These are phyloP conservation scores for Rhynchomys soricoides DNA, from an alignment of 2,113 vertebrate genomes.

Conservation along the genomic window DNA sequence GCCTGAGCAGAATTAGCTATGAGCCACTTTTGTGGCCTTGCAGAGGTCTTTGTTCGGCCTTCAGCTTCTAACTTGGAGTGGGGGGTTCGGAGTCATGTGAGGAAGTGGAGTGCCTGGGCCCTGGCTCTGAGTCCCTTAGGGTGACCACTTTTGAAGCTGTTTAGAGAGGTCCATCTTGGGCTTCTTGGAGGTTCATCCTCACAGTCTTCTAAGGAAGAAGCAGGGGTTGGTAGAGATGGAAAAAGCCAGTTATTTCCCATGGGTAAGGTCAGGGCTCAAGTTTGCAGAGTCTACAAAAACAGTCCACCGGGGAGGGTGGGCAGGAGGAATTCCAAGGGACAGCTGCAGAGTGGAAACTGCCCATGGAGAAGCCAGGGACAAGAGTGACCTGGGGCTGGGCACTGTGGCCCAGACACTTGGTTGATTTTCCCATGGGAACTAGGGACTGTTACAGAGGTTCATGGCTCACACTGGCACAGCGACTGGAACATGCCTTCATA, in stretches of 20 bases:
- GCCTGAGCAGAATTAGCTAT: neutral
- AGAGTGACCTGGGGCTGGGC: neutral
- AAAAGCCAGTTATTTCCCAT: slow-evolving; percentile 46
- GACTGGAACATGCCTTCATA: neutral
- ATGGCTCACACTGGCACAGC: neutral
- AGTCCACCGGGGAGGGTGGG: neutral
- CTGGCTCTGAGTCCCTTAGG: accelerated
- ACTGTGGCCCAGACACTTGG: neutral
- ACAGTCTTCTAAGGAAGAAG: neutral
- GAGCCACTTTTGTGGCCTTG: slow-evolving; percentile 63
- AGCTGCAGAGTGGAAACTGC: neutral
- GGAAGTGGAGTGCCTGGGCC: neutral
- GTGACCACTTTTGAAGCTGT: neutral
- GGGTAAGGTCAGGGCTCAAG: slow-evolving; percentile 43
- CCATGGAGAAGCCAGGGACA: neutral
- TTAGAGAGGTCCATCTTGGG: neutral
- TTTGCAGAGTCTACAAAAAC: slow-evolving; percentile 35
- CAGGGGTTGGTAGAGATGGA: neutral
- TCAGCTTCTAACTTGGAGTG: neutral
- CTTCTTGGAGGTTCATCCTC: neutral
- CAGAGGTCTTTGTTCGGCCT: neutral
- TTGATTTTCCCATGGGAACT: neutral
- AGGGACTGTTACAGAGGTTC: neutral
- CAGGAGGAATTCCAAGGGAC: neutral
- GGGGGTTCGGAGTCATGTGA: neutral